phyloP scores from a whole-genome alignment of 37 sponge, comb jelly and placozoan genomes.

The Dysidea cf. avara region DNA sequence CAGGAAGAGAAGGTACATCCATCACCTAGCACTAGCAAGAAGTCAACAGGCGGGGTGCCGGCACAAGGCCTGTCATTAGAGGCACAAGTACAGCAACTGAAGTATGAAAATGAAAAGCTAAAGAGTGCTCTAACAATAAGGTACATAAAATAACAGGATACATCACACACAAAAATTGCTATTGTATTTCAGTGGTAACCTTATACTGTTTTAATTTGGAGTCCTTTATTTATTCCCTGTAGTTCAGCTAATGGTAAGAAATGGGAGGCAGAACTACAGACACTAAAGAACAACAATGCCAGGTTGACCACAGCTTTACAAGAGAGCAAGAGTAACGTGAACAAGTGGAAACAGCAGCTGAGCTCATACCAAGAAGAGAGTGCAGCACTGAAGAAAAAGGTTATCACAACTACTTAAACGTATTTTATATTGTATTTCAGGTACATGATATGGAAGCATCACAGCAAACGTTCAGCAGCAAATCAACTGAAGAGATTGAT shows the following conservation, averaged over 20 bases:
- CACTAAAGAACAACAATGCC: constrained; percentile 80
- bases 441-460: no score
- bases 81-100: constrained; percentile 45
- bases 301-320: constrained; percentile 72
- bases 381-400: constrained; percentile 66
- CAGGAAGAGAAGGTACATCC: no score
- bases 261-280: constrained; percentile 91
- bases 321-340: constrained; percentile 80
- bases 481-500: no score
- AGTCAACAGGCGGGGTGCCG: no score
- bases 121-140: constrained; percentile 79
- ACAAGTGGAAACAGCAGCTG: constrained; percentile 89
- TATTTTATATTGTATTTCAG: no score
- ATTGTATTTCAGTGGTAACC: no score
- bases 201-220: no score
- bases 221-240: neutral
- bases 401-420: constrained; percentile 13
- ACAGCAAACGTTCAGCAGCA: no score
- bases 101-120: constrained; percentile 64
- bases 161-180: neutral
- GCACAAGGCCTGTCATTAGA: constrained; percentile 7
- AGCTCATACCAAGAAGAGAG: constrained; percentile 82
- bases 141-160: no score
- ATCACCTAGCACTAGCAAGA: no score
- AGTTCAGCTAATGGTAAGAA: constrained; percentile 82